Conservation (phyloP, 1,140 invertebrate species). For the Glossosoma conforme region DNA sequence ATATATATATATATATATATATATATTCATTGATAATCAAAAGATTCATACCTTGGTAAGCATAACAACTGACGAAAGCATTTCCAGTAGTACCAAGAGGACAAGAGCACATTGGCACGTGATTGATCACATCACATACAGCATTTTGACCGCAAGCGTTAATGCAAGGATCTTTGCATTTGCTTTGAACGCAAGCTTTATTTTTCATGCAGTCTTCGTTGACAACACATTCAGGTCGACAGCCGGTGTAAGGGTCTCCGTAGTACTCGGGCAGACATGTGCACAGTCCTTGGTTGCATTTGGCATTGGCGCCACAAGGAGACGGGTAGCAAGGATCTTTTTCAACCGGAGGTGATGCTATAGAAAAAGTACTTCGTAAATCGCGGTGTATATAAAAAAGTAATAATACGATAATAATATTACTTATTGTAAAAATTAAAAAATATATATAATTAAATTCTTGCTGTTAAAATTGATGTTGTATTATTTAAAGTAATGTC, state of each 20-base stretch:
- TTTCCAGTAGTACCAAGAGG: constrained; percentile 63
- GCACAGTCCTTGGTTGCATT: constrained; percentile 72
- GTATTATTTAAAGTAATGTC: too few relatives aligned
- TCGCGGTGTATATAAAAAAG: too few relatives aligned
- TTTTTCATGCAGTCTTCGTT: constrained; percentile 68
- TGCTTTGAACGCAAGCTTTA: constrained; percentile 65
- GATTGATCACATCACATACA: constrained; percentile 67
- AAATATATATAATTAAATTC: too few relatives aligned
- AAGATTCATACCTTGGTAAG: constrained; percentile 48
- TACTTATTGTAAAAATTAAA: too few relatives aligned
- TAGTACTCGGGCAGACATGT: constrained; percentile 68
- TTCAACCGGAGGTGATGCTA: constrained; percentile 39
- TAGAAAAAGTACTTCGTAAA: too few relatives aligned
- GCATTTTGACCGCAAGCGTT: constrained; percentile 68
- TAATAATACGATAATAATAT: too few relatives aligned
- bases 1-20: neutral
- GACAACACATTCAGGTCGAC: constrained; percentile 64
- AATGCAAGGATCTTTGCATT: constrained; percentile 66
- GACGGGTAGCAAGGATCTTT: constrained; percentile 54
- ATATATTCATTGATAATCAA: constrained; percentile 6
- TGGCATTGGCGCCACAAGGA: constrained; percentile 66
- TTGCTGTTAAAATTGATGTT: too few relatives aligned
- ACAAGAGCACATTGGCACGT: constrained; percentile 70
- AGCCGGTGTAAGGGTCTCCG: constrained; percentile 65
- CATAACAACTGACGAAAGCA: constrained; percentile 61